Base-by-base conservation (phyloP, 2,797 vertebrate genomes). In the Sylvilagus floridanus region DNA sequence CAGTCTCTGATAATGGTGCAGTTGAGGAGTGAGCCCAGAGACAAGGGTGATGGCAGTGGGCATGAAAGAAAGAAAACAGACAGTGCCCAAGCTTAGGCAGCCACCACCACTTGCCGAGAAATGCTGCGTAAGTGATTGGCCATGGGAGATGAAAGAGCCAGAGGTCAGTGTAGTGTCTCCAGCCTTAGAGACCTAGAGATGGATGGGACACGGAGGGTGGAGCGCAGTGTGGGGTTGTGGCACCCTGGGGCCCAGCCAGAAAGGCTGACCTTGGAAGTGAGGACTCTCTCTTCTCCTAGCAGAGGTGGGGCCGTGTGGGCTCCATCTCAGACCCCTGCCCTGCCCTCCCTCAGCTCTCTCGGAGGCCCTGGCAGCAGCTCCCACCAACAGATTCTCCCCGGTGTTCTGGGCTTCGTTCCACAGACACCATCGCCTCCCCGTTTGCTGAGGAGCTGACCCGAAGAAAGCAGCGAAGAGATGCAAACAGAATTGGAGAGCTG, bases 381-480 rank as follows among this genome's bases (percentile, higher is more conserved):
- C 7, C 42, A 42, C 42, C 42, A 42, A 42, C 42, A 42, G 42
- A 42, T 42, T 42, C 42, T 47, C 42, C 42, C 42, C 1, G 42
- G 8, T 47, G 42, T 47, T 47, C 42, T 47, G 42, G 42, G 42
- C 42, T 47, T 47, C 42, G 8, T 1, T 47, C 42, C 42, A 47
- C 42, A 47, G 42, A 47, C 42, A 47, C 42, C 42, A 47, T 47
- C 9, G 42, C 42, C 42, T 47, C 42, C 42, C 9, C 9, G 8
- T 47, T 47, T 47, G 42, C 42, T 47, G 42, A 9, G 42, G 42
- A 47, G 42, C 77, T 50, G 50, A 35, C 14, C 47, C 26, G 26
- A 75, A 63, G 90, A 69, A 75, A 69, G 52, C 32, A 88, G 62
- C 30, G 54, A 84, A 84, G 84, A 63, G 79, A 87, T 88, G 30